These are phyloP conservation scores for Phylloscopus collybita DNA, from an alignment of 2,797 vertebrate species.

Conservation along the genomic window DNA sequence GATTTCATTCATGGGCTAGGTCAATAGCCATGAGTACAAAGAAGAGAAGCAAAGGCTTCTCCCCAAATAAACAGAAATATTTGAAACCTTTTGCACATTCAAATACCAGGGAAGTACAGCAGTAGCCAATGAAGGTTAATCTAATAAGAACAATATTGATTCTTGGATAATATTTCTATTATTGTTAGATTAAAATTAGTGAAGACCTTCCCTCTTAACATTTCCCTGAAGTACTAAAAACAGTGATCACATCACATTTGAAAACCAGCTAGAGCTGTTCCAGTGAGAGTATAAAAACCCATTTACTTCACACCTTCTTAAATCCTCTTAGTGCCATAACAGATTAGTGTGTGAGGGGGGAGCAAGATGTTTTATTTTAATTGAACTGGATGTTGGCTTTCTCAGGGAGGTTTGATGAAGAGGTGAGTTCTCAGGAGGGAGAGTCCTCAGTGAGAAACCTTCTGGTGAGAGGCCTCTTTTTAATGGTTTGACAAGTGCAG, in stretches of 20 bases:
- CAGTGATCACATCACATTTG: background rate
- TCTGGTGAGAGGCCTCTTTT: background rate
- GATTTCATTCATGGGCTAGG: background rate
- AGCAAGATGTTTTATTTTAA: background rate
- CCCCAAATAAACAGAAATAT: background rate
- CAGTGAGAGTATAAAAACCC: slow-evolving; percentile 5
- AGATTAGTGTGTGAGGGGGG: background rate
- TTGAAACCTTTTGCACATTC: background rate
- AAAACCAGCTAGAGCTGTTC: slow-evolving; percentile 5
- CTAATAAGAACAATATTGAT: slow-evolving; percentile 12
- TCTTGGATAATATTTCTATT: slow-evolving; percentile 31
- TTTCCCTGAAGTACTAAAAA: slow-evolving; percentile 1
- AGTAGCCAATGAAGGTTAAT: background rate
- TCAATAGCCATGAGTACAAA: background rate
- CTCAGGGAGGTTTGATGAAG: background rate
- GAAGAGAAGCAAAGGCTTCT: background rate
- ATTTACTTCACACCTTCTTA: slow-evolving; percentile 17
- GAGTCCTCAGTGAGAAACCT: background rate
- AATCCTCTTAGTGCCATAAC: slow-evolving; percentile 22
- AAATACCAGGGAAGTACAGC: background rate
- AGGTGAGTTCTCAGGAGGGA: background rate
- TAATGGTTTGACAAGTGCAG: background rate
- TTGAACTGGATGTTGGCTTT: background rate
- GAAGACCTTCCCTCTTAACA: background rate
- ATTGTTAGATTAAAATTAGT: slow-evolving; percentile 13